These are phyloP conservation scores for Glossosoma conforme DNA, from an alignment of 1,140 invertebrate species.

Conservation along the genomic window DNA sequence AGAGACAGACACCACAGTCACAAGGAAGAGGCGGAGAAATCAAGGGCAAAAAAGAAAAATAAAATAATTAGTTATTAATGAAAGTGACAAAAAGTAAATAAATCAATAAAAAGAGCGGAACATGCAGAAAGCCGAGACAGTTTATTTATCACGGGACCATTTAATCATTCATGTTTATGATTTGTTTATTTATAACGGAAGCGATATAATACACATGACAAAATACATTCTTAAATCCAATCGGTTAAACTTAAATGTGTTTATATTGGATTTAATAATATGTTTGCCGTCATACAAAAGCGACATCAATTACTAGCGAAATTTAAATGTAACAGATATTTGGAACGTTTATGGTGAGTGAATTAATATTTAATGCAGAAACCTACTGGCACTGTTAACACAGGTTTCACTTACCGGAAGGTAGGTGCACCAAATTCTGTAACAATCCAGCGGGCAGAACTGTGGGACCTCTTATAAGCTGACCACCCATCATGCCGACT, in stretches of 20 bases:
- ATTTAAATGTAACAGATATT: background rate
- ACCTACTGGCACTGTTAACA: background rate
- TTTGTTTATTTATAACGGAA: too few species aligned
- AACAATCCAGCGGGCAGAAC: slow-evolving; percentile 51
- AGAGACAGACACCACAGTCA: slow-evolving; percentile 29
- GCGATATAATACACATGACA: too few species aligned
- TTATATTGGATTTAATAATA: background rate
- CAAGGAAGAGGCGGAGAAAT: slow-evolving; percentile 17
- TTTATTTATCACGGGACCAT: too few species aligned
- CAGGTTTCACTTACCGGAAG: slow-evolving; percentile 35
- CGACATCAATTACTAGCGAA: background rate
- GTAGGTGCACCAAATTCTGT: slow-evolving; percentile 52
- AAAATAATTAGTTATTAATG: slow-evolving; percentile 32
- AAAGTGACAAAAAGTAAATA: slow-evolving; percentile 21
- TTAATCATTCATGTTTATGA: too few species aligned
- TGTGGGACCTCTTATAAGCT: slow-evolving; percentile 57
- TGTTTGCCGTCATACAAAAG: background rate
- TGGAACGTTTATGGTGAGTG: background rate
- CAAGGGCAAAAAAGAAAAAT: slow-evolving; percentile 28
- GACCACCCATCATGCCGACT: slow-evolving; percentile 53
- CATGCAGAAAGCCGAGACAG: too few species aligned
- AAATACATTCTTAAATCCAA: too few species aligned
- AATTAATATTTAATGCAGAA: background rate
- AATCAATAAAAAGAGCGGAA: slow-evolving; percentile 28
- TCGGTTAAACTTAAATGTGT: too few species aligned